These are phyloP conservation scores for Patella pellucida DNA, from an alignment of 2,888 invertebrate genomes.

Conservation along the genomic window DNA sequence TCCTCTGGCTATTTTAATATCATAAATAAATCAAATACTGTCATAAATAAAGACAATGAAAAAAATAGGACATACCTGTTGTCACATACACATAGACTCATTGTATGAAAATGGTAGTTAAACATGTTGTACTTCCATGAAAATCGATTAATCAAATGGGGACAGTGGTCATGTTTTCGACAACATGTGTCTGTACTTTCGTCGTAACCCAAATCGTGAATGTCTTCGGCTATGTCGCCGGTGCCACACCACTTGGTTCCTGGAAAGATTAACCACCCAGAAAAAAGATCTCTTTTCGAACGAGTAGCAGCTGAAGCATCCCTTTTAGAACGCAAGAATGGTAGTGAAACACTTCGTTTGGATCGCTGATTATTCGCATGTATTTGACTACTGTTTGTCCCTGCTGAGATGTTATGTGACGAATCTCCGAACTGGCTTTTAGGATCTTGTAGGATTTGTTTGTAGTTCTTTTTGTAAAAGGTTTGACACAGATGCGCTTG, in stretches of 20 bases:
- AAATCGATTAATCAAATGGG: slow-evolving; percentile 39
- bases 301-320: slow-evolving; percentile 15
- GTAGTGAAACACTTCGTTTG: neutral
- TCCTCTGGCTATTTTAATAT: neutral
- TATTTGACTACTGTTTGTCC: neutral
- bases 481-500: slow-evolving; percentile 20
- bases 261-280: slow-evolving; percentile 41
- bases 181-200: slow-evolving; percentile 49
- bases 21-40: neutral
- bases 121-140: slow-evolving; percentile 42
- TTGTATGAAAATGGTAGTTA: slow-evolving; percentile 45
- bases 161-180: slow-evolving; percentile 49
- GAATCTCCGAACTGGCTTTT: neutral
- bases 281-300: slow-evolving; percentile 33
- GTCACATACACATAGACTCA: slow-evolving; percentile 50
- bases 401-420: neutral
- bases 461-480: slow-evolving; percentile 12
- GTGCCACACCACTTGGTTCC: slow-evolving; percentile 56
- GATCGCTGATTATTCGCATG: neutral
- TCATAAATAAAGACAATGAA: slow-evolving; percentile 7
- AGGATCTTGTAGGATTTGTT: neutral
- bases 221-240: slow-evolving; percentile 45
- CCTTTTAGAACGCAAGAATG: neutral
- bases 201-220: slow-evolving; percentile 45
- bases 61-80: slow-evolving; percentile 39